Conservation (phyloP, 2,113 vertebrate genomes). For the Elanus axillaris region DNA sequence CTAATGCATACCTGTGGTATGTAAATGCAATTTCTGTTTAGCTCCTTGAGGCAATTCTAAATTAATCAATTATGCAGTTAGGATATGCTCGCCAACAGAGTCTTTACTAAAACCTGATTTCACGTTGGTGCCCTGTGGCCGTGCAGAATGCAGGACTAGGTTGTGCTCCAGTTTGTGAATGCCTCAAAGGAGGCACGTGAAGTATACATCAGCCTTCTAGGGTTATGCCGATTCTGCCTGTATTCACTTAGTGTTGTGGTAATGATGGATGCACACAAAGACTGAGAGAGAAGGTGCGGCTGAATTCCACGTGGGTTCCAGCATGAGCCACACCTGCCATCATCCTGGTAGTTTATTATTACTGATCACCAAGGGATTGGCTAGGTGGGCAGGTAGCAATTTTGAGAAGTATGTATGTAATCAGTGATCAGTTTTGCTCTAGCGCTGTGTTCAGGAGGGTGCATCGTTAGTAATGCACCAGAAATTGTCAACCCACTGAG, state of each 20-base stretch:
- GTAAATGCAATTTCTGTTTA: not conserved
- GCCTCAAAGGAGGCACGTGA: accelerated
- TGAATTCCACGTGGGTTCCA: accelerated
- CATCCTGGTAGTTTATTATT: accelerated
- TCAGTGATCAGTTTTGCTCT: not conserved
- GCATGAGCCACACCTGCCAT: accelerated
- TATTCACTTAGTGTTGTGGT: accelerated
- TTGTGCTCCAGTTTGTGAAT: not conserved
- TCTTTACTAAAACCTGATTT: no score
- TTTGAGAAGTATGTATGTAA: not conserved
- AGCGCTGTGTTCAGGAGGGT: not conserved
- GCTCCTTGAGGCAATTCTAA: not conserved
- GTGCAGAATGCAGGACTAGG: accelerated
- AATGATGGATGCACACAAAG: accelerated
- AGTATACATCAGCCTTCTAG: accelerated
- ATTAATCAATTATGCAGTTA: no score
- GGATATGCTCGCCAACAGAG: accelerated
- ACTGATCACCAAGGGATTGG: not conserved
- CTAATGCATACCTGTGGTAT: not conserved
- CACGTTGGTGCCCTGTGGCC: not conserved
- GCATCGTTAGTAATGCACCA: accelerated
- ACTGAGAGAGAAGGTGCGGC: not conserved
- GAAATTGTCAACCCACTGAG: no score
- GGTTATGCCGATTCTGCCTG: accelerated
- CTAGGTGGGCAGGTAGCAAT: not conserved